Conservation (phyloP, 2,888 invertebrate genomes). For the Cataglyphis rosenhaueri region DNA sequence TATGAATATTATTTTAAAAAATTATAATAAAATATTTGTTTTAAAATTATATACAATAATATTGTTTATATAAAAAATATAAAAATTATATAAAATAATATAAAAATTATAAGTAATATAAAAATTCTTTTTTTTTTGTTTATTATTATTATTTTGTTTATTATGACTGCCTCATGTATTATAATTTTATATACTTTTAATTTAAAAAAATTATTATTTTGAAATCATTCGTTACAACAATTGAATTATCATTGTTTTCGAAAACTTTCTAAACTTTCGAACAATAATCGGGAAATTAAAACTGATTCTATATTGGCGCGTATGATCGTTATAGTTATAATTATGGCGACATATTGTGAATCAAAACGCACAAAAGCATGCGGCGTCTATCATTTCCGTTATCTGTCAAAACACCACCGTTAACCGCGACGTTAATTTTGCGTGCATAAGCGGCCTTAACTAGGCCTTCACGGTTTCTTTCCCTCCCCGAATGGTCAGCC, state of each 20-base stretch:
- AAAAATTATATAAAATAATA: too few relatives aligned
- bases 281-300: neutral
- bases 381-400: slow-evolving; percentile 41
- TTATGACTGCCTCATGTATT: neutral
- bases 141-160: neutral
- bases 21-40: too few relatives aligned
- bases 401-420: slow-evolving; percentile 31
- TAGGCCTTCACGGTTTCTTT: slow-evolving; percentile 79
- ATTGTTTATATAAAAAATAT: too few relatives aligned
- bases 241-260: neutral
- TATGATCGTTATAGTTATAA: neutral
- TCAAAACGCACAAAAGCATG: neutral
- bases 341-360: slow-evolving; percentile 2
- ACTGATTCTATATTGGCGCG: neutral
- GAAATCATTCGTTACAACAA: neutral
- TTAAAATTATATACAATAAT: too few relatives aligned
- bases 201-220: neutral
- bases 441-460: slow-evolving; percentile 57
- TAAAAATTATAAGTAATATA: too few relatives aligned
- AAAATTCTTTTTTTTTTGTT: neutral
- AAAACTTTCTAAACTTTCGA: neutral
- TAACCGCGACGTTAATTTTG: slow-evolving; percentile 41
- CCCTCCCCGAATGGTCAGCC: slow-evolving; percentile 35
- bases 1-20: too few relatives aligned
- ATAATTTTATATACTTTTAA: neutral